Conservation (phyloP, 2,797 vertebrate genomes). For the Bufotes viridis region DNA sequence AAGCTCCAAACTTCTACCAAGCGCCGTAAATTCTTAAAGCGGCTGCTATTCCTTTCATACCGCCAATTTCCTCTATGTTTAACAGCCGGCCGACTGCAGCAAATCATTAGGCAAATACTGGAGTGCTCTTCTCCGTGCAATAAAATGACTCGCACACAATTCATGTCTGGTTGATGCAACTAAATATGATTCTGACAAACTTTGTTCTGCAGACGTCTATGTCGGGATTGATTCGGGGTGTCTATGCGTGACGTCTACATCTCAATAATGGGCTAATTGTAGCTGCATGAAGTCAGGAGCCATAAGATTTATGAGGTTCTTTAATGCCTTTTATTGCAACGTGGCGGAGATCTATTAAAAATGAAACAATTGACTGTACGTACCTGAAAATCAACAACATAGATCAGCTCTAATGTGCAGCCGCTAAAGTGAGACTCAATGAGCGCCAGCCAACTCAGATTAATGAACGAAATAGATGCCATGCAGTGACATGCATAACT, state of each 20-base stretch:
- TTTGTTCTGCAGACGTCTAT: conserved; percentile 69
- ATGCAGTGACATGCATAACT: conserved; percentile 32
- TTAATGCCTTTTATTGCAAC: conserved; percentile 74
- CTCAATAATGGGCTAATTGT: conserved; percentile 72
- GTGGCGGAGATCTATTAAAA: conserved; percentile 69
- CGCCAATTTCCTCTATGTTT: conserved; percentile 72
- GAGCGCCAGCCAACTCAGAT: conserved; percentile 1
- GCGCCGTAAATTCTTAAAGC: conserved; percentile 73
- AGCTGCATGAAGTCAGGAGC: conserved; percentile 58
- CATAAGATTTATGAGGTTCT: conserved; percentile 69
- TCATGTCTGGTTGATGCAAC: conserved; percentile 66
- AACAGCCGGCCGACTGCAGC: conserved; percentile 71
- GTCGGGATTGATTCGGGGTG: conserved; percentile 70
- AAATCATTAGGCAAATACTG: conserved; percentile 74
- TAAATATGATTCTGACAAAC: conserved; percentile 70
- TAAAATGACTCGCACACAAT: conserved; percentile 67
- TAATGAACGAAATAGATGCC: conserved; percentile 39
- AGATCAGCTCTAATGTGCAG: conserved; percentile 66
- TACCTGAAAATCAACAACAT: conserved; percentile 68
- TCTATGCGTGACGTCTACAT: conserved; percentile 66
- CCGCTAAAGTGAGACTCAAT: not conserved
- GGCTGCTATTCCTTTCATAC: conserved; percentile 72
- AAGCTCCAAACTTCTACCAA: conserved; percentile 71
- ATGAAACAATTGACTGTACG: conserved; percentile 65
- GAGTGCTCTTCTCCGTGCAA: conserved; percentile 66